Percentiles rank a stretch among this genome's conserved stretches.
Evolutionary conservation across 2,797 vertebrate species (phyloP).

Genomic region (Poliocrania exsul): DNA sequence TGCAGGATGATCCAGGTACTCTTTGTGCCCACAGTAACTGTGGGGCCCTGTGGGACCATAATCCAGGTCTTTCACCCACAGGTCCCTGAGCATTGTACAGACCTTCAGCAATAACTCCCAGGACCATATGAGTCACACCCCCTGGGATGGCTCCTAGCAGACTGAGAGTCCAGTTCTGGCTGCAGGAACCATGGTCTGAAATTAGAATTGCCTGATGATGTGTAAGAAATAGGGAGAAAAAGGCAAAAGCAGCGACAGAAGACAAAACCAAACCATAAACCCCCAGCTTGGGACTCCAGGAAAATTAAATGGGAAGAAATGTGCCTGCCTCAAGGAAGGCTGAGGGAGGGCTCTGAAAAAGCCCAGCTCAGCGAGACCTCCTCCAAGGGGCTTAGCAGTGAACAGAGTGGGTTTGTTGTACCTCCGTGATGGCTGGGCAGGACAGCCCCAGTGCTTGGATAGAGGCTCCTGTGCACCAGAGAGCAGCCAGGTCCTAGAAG

Average conservation of each 20-base stretch:
- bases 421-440: neutral
- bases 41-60: accelerated
- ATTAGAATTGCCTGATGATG: neutral
- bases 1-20: neutral
- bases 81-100: neutral
- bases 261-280: neutral
- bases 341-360: neutral
- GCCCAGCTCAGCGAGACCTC: neutral
- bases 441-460: neutral
- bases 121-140: neutral
- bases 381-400: neutral
- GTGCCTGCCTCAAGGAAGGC: neutral
- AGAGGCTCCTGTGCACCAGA: neutral
- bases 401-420: neutral
- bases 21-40: neutral
- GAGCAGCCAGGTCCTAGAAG: neutral
- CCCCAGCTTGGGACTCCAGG: neutral
- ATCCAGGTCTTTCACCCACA: neutral
- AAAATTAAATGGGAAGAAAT: neutral
- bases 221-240: neutral
- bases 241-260: neutral
- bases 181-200: neutral
- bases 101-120: accelerated
- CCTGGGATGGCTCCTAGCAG: accelerated
- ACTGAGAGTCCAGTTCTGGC: neutral